Base-by-base conservation (phyloP, 2,888 invertebrate species). In the Siphonodentalium dalli region DNA sequence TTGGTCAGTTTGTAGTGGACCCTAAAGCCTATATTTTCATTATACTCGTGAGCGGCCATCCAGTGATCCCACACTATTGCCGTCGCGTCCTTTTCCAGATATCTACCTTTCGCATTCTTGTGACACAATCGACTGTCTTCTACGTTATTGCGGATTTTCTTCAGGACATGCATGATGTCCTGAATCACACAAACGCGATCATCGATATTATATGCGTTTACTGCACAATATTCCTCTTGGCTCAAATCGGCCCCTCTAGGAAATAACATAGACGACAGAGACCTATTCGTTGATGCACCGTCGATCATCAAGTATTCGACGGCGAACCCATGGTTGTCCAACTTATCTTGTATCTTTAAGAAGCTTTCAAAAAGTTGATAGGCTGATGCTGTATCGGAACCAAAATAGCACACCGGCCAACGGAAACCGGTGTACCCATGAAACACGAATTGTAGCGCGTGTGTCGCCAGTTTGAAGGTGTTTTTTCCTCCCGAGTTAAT, bases 371-470 rank as follows among this genome's bases (percentile, higher is more conserved):
- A 51, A 11, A 56, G 29, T 26, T 56, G 42, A 6, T 46, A 34
- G 21, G 51, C 40, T 3, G 45, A 38, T 1, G 35, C 44, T 18
- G 50, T 31, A 23, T 34, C 15, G 2, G 49, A 39, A 3, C 39
- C 56, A 34, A 51, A 56, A 38, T 56, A 56, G 3, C 39, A 46
- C 11, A 56, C 51, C 13, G 56, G 56, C 56, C 51, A 56, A 20
- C 56, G 35, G 33, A 35, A 54, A 48, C 45, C 45, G 28, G 31
- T 31, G n/a, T 23, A 33, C 26, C 44, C 44, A 15, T 44, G 44
- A 9, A 44, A 44, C 3, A 44, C 23, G 9, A 23, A 44, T 26
- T 44, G 33, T 8, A 33, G 23, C 34, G 20, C n/a, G 34, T n/a
- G n/a, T n/a, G n/a, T n/a, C n/a, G n/a, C n/a, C n/a, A n/a, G n/a